A percentile compares a stretch with the other conserved stretches of the same genome.
These are phyloP conservation scores for Tiliqua scincoides DNA, from an alignment of 2,113 vertebrate species.

Conservation along the genomic window DNA sequence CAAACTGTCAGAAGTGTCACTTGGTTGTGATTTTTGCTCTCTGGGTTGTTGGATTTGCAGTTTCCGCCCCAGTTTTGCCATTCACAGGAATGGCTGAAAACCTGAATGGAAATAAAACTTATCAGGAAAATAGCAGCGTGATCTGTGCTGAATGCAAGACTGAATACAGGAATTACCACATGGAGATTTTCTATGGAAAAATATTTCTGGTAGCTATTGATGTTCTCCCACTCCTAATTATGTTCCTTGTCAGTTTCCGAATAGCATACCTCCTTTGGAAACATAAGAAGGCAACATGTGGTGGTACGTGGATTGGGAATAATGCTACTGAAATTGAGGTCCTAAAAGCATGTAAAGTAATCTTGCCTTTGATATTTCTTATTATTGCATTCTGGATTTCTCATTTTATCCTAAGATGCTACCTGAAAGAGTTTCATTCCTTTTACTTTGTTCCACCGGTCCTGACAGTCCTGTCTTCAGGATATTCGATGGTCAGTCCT, in stretches of 20 bases:
- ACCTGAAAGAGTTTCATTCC: conserved; percentile 55
- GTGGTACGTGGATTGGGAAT: conserved; percentile 69
- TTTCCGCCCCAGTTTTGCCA: conserved; percentile 58
- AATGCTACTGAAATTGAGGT: conserved; percentile 66
- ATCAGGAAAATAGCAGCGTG: conserved; percentile 1
- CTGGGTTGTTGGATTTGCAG: conserved; percentile 46
- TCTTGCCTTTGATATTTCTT: conserved; percentile 67
- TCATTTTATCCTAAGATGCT: conserved; percentile 66
- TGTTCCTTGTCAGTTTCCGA: conserved; percentile 59
- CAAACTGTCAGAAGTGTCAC: conserved; percentile 35
- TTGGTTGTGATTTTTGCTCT: conserved; percentile 55
- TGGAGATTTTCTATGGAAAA: conserved; percentile 62
- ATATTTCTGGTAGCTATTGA: conserved; percentile 65
- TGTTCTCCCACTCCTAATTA: conserved; percentile 57
- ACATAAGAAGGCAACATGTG: conserved; percentile 57
- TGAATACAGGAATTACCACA: conserved; percentile 42
- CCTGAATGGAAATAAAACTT: conserved; percentile 26
- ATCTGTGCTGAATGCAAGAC: conserved; percentile 48
- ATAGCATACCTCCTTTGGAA: conserved; percentile 59
- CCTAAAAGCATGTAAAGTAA: conserved; percentile 68
- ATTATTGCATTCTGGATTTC: conserved; percentile 68
- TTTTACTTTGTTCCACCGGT: conserved; percentile 57
- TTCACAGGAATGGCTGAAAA: conserved; percentile 31
- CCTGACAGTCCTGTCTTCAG: conserved; percentile 65
- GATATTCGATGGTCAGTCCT: conserved; percentile 67